A percentile compares a stretch with the other conserved stretches of the same genome.
Evolutionary conservation across 1,140 invertebrate species (phyloP).

Genomic region (Agrilus planipennis): DNA sequence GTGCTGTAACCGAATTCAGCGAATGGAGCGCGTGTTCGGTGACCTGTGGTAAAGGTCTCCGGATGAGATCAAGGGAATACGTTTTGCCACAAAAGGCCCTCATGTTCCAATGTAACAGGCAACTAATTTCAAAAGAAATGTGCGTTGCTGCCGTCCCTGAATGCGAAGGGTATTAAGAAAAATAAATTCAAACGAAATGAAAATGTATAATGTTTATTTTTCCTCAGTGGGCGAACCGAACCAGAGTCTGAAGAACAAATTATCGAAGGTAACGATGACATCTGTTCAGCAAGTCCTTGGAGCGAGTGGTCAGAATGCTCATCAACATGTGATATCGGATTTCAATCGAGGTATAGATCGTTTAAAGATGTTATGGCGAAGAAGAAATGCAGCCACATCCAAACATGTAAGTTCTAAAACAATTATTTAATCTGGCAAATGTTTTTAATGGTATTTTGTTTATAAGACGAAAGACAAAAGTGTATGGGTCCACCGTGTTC

Average conservation of each 20-base stretch:
- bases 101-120: constrained; percentile 65
- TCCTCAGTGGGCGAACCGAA: constrained; percentile 7
- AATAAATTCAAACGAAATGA: not conserved
- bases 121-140: constrained; percentile 78
- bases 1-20: constrained; percentile 60
- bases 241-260: constrained; percentile 23
- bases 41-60: constrained; percentile 76
- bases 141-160: constrained; percentile 60
- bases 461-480: constrained; percentile 55
- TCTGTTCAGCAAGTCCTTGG: constrained; percentile 68
- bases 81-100: constrained; percentile 62
- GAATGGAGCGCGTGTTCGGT: constrained; percentile 73
- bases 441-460: constrained; percentile 2
- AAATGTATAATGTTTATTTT: not conserved
- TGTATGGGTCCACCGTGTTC: constrained; percentile 56
- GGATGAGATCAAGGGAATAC: constrained; percentile 67
- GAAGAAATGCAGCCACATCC: constrained; percentile 64
- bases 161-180: constrained; percentile 38
- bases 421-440: constrained; percentile 1
- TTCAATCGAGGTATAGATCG: constrained; percentile 56
- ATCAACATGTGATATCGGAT: constrained; percentile 66
- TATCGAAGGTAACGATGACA: constrained; percentile 32
- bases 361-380: constrained; percentile 61
- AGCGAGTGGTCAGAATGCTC: constrained; percentile 72
- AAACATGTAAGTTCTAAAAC: constrained; percentile 27